These are phyloP conservation scores for Pseudoips prasinana DNA, from an alignment of 2,888 invertebrate species.

Conservation along the genomic window DNA sequence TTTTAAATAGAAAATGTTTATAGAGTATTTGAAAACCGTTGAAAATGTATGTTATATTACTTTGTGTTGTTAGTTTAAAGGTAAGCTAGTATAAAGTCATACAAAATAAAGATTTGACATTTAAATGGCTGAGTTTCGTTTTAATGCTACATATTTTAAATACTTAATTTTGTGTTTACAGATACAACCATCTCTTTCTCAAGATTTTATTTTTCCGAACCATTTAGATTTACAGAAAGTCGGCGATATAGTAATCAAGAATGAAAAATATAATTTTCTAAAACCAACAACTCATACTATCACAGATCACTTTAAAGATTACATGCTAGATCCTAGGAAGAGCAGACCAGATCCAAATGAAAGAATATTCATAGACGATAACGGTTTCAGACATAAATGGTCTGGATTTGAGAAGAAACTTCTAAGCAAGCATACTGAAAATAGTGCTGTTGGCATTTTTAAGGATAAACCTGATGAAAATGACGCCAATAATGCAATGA, in stretches of 20 bases:
- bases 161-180: constrained; percentile 14
- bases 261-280: constrained; percentile 54
- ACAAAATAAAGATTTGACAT: neutral
- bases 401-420: constrained; percentile 33
- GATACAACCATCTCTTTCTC: constrained; percentile 19
- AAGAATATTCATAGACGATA: constrained; percentile 51
- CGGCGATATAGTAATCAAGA: constrained; percentile 41
- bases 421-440: constrained; percentile 16
- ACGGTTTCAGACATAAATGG: constrained; percentile 64
- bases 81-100: constrained; percentile 8
- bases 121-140: too few relatives aligned
- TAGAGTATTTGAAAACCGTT: neutral
- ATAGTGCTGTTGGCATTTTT: neutral
- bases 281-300: constrained; percentile 49
- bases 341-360: constrained; percentile 9
- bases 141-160: neutral
- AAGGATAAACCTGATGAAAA: neutral
- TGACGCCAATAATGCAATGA: neutral
- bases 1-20: neutral
- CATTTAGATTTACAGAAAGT: constrained; percentile 61
- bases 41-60: constrained; percentile 17
- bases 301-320: constrained; percentile 53
- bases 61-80: constrained; percentile 17
- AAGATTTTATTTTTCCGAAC: constrained; percentile 28
- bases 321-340: constrained; percentile 26